Conservation (phyloP, 2,797 vertebrate genomes). For the Heterohyrax brucei region DNA sequence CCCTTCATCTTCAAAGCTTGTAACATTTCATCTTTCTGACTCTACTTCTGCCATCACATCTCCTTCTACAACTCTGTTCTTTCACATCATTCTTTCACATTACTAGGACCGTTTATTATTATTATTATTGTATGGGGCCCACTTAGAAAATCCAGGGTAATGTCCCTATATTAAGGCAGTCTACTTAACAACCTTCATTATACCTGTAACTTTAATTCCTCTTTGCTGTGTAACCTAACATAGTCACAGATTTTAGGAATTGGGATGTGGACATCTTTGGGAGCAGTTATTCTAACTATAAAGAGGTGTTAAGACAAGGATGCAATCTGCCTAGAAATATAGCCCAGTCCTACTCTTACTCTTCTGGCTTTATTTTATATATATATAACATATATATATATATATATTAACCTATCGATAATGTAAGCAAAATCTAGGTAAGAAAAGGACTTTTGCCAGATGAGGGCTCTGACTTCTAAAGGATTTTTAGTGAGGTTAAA, state of each 20-base stretch:
- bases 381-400: no score
- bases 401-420: neutral
- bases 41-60: neutral
- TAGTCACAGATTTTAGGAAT: neutral
- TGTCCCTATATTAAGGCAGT: neutral
- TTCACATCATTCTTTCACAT: neutral
- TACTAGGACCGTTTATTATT: neutral
- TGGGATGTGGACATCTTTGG: neutral
- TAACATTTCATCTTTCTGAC: neutral
- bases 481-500: slow-evolving; percentile 16
- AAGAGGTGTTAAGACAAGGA: neutral
- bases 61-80: neutral
- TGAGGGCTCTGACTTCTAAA: neutral
- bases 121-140: neutral
- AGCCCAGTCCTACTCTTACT: neutral
- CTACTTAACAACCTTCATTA: neutral
- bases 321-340: neutral
- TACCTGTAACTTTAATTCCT: neutral
- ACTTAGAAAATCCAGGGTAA: neutral
- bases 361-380: neutral
- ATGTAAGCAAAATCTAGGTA: neutral
- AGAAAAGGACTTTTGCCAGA: neutral
- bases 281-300: neutral
- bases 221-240: neutral
- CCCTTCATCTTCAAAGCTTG: neutral